Conservation (phyloP, 2,797 vertebrate genomes). For the Poecilia gillii region DNA sequence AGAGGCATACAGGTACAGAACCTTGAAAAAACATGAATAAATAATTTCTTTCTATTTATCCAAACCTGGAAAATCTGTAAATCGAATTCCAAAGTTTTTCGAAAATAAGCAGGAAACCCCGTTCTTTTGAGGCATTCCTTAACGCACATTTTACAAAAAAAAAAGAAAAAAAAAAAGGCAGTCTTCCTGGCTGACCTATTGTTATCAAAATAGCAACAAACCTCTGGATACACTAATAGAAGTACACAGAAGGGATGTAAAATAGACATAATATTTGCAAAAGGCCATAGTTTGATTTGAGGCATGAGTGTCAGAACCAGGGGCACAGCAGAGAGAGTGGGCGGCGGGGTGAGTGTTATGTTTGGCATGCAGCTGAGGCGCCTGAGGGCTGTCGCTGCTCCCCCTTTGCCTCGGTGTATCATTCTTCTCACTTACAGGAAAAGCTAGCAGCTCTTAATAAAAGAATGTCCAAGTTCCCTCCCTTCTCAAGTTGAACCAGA, state of each 20-base stretch:
- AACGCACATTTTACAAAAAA: slow-evolving; percentile 11
- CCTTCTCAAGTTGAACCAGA: slow-evolving; percentile 5
- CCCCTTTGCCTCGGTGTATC: slow-evolving; percentile 29
- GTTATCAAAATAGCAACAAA: slow-evolving; percentile 18
- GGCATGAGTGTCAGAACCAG: slow-evolving; percentile 33
- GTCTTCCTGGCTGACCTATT: slow-evolving; percentile 12
- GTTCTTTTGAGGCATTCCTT: background rate
- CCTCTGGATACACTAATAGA: slow-evolving; percentile 17
- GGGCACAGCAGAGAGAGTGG: slow-evolving; percentile 32
- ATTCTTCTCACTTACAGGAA: slow-evolving; percentile 37
- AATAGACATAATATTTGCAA: slow-evolving; percentile 11
- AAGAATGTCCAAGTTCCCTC: slow-evolving; percentile 16
- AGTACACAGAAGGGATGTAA: slow-evolving; percentile 1
- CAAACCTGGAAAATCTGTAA: background rate
- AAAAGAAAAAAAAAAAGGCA: slow-evolving; percentile 5
- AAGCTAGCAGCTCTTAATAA: slow-evolving; percentile 23
- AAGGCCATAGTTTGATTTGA: slow-evolving; percentile 16
- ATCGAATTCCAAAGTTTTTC: background rate
- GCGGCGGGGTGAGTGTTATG: slow-evolving; percentile 57
- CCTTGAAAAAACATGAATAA: background rate
- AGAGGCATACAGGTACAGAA: background rate
- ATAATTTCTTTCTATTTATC: background rate
- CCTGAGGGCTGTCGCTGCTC: slow-evolving; percentile 33
- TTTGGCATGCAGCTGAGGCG: slow-evolving; percentile 68
- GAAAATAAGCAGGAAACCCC: background rate